Conservation (phyloP, 2,113 vertebrate genomes). For the Pseudopodoces humilis region DNA sequence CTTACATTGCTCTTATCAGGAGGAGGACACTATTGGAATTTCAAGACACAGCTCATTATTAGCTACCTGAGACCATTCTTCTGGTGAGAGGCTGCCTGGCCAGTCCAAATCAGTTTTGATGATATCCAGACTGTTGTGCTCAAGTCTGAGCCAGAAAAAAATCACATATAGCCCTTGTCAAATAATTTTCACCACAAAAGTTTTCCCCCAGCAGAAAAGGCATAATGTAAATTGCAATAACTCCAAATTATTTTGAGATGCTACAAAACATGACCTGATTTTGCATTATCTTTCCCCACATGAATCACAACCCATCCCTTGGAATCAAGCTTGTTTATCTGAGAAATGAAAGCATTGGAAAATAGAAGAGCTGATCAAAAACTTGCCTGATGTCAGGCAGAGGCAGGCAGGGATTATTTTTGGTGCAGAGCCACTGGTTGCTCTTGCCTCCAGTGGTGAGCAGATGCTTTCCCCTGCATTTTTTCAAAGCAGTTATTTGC, state of each 20-base stretch:
- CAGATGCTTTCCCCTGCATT: background rate
- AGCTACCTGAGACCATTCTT: background rate
- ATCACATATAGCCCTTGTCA: background rate
- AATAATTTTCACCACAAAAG: background rate
- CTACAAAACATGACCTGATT: background rate
- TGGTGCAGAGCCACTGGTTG: background rate
- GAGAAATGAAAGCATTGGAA: background rate
- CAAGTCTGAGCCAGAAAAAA: background rate
- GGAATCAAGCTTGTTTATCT: background rate
- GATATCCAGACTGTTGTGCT: background rate
- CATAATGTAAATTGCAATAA: background rate
- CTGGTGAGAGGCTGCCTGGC: background rate
- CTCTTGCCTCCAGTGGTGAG: background rate
- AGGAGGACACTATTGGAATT: background rate
- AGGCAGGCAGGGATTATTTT: background rate
- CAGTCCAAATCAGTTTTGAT: background rate
- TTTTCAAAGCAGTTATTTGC: background rate
- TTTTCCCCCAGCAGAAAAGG: background rate
- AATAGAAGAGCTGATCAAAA: background rate
- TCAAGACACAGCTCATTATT: background rate
- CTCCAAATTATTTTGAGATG: background rate
- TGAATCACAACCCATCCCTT: background rate
- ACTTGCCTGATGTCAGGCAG: background rate
- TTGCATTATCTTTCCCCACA: rapidly evolving
- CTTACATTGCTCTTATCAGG: background rate